Base-by-base conservation (phyloP, 2,797 vertebrate species). In the Melanotaenia maccullochi region DNA sequence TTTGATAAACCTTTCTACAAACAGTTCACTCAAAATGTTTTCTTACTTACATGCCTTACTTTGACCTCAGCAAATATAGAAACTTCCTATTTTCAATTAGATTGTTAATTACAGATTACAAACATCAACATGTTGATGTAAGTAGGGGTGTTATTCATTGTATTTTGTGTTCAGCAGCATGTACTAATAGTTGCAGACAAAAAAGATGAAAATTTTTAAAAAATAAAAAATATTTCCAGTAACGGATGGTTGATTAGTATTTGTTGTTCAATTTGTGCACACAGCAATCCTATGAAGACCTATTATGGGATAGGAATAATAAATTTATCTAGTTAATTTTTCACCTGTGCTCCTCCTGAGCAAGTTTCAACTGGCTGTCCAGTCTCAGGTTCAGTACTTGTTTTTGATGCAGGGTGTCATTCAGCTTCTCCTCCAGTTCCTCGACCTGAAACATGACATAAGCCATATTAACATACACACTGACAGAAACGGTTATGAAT, bases 371-470 rank as follows among this genome's bases (percentile, higher is more conserved):
- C 60, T 99, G 96, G 75, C 81, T 98, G 86, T 99, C 97, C 86
- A 99, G 89, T 69, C 94, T 96, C 82, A 99, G 90, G 18, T 95
- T 85, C 30, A 99, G 83, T 5, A 99, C 78, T 75, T 99, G 96
- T 65, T 99, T 99, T 89, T 98, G 97, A 83, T 99, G 96, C 73
- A 97, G 83, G 44, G 97, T 94, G 75, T 99, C 97, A 62, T 98
- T 98, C 73, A 99, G 92, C 76, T 94, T 95, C 85, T 99, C 98
- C 80, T 99, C 97, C 52, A 99, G 91, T 71, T 99, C 98, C 75
- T 99, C 98, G 71, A 94, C 93, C 98, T 96, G 75, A 60, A 59
- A 72, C 55, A 54, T 4, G 33, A 32, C 32, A 49, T 9, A 5
- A 47, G 24, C 49, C 33, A 36, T 20, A 61, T 38, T 24, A 36